Evolutionary conservation across 2,113 vertebrate genomes (phyloP).

Genomic region (Heteronetta atricapilla): DNA sequence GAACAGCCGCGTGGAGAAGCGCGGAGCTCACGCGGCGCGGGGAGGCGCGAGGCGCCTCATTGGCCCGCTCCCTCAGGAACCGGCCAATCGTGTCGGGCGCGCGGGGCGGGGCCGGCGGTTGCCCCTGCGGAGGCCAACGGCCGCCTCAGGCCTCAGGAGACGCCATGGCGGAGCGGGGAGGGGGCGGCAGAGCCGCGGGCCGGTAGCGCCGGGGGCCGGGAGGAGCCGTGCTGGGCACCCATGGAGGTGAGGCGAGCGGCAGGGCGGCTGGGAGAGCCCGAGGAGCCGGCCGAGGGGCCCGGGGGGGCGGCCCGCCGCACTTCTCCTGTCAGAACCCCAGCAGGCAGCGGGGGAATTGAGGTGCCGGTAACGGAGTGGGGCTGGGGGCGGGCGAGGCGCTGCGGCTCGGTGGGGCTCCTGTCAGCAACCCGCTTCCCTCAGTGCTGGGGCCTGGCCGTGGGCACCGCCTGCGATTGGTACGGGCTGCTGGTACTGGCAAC

Average conservation of each 20-base stretch:
- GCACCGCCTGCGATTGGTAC: rapidly evolving
- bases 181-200: rapidly evolving
- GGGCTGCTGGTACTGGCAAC: rapidly evolving
- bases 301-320: rapidly evolving
- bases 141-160: background rate
- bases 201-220: background rate
- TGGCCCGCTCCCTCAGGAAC: background rate
- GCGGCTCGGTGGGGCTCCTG: rapidly evolving
- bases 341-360: background rate
- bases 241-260: conserved; percentile 36
- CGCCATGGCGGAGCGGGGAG: background rate
- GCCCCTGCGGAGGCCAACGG: background rate
- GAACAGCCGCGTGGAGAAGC: background rate
- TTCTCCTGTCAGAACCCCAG: too few relatives aligned
- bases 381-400: background rate
- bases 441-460: background rate
- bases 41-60: background rate
- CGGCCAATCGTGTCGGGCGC: background rate
- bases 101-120: background rate
- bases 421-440: rapidly evolving
- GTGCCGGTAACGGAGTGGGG: background rate
- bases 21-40: background rate
- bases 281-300: background rate
- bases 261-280: background rate
- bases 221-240: background rate